Conservation (phyloP, 2,888 invertebrate genomes). For the Enoplolaimus lenunculus region DNA sequence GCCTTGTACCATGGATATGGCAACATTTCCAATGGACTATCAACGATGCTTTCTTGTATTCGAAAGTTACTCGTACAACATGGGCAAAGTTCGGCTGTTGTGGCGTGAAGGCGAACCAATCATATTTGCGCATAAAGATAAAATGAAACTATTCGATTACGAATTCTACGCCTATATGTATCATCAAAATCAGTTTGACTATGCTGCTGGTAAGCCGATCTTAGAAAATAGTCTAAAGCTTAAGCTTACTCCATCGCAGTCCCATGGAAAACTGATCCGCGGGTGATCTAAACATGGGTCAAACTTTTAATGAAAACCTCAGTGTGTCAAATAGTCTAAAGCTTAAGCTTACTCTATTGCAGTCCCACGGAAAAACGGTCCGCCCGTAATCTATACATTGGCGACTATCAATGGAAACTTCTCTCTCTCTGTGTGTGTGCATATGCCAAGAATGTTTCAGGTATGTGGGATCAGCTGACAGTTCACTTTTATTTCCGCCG, state of each 20-base stretch:
- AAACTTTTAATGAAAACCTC: too few species aligned
- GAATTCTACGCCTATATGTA: conserved; percentile 30
- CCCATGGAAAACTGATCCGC: too few species aligned
- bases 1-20: conserved; percentile 38
- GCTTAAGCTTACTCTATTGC: too few species aligned
- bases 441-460: too few species aligned
- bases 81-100: conserved; percentile 29
- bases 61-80: conserved; percentile 38
- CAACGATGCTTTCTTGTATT: conserved; percentile 33
- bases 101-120: conserved; percentile 15
- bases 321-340: too few species aligned
- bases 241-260: too few species aligned
- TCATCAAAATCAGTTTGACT: conserved; percentile 35
- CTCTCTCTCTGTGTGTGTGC: too few species aligned
- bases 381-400: too few species aligned
- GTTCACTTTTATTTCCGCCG: conserved; percentile 19
- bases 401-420: too few species aligned
- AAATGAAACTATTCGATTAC: conserved; percentile 31
- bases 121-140: conserved; percentile 13
- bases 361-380: too few species aligned
- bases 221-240: too few species aligned
- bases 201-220: conserved; percentile 36
- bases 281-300: too few species aligned
- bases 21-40: conserved; percentile 24
- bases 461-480: conserved; percentile 35